Percentiles rank a stretch among this genome's conserved stretches.
These are phyloP conservation scores for Lumbricus terrestris DNA, from an alignment of 2,888 invertebrate species.

Conservation along the genomic window DNA sequence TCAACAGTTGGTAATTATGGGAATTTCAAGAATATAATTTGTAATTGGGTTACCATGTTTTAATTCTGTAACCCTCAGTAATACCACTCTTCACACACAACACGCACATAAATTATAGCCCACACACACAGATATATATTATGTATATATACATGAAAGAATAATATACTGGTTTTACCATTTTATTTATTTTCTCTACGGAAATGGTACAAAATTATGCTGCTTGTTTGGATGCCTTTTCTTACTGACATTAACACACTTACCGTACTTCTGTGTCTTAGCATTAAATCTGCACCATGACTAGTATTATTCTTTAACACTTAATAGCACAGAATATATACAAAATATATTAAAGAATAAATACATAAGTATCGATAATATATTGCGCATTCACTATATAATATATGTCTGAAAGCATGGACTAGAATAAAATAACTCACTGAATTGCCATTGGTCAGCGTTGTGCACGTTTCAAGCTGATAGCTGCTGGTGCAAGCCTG, in stretches of 20 bases:
- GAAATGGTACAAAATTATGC: background rate
- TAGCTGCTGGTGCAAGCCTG: slow-evolving; percentile 12
- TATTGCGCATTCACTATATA: background rate
- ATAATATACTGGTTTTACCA: background rate
- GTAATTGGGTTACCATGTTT: background rate
- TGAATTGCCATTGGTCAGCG: background rate
- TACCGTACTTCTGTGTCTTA: background rate
- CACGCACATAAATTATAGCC: too few species aligned
- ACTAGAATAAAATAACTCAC: background rate
- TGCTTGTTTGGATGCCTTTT: background rate
- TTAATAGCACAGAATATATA: background rate
- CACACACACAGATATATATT: background rate
- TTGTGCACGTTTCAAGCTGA: background rate
- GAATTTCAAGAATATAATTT: background rate
- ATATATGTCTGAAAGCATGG: background rate
- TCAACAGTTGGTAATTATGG: background rate
- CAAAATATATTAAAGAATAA: background rate
- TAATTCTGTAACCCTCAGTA: background rate
- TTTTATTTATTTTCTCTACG: background rate
- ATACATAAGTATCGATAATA: background rate
- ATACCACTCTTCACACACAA: background rate
- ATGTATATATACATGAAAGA: background rate
- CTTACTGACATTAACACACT: background rate
- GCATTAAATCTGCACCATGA: background rate
- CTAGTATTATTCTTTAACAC: background rate